A percentile compares a stretch with the other conserved stretches of the same genome.
Conservation (phyloP, 1,140 invertebrate species). For the Danaus melanippus region DNA sequence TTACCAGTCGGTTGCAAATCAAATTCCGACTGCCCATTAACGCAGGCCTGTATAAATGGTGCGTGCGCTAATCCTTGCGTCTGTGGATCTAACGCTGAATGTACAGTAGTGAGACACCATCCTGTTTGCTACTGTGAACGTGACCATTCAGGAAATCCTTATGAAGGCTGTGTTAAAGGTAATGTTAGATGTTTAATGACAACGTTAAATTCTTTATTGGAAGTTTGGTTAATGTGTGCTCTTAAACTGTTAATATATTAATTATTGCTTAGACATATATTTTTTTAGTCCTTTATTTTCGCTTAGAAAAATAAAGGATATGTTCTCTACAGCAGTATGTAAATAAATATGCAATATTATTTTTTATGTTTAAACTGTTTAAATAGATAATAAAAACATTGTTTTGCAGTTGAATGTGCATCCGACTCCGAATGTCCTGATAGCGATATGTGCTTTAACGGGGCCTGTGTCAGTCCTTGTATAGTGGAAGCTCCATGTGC, state of each 20-base stretch:
- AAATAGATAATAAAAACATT: slow-evolving; percentile 1
- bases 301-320: no score
- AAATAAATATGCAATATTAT: no score
- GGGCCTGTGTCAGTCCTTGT: slow-evolving; percentile 85
- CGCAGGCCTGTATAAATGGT: slow-evolving; percentile 85
- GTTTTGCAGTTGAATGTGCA: slow-evolving; percentile 80
- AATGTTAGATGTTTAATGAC: no score
- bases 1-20: slow-evolving; percentile 80
- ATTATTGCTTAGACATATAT: no score
- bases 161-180: slow-evolving; percentile 78
- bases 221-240: no score
- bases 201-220: no score
- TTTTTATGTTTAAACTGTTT: no score
- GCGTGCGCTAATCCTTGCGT: slow-evolving; percentile 87
- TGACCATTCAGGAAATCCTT: slow-evolving; percentile 87
- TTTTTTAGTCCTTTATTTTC: no score
- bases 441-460: slow-evolving; percentile 86
- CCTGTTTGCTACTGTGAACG: slow-evolving; percentile 84
- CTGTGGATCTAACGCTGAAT: slow-evolving; percentile 87
- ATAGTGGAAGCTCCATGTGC: slow-evolving; percentile 84
- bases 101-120: slow-evolving; percentile 84
- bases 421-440: slow-evolving; percentile 84
- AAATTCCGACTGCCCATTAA: slow-evolving; percentile 83
- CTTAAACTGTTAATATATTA: no score
- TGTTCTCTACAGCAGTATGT: no score